Base-by-base conservation (phyloP, 2,113 vertebrate genomes). In the Raphicerus campestris region DNA sequence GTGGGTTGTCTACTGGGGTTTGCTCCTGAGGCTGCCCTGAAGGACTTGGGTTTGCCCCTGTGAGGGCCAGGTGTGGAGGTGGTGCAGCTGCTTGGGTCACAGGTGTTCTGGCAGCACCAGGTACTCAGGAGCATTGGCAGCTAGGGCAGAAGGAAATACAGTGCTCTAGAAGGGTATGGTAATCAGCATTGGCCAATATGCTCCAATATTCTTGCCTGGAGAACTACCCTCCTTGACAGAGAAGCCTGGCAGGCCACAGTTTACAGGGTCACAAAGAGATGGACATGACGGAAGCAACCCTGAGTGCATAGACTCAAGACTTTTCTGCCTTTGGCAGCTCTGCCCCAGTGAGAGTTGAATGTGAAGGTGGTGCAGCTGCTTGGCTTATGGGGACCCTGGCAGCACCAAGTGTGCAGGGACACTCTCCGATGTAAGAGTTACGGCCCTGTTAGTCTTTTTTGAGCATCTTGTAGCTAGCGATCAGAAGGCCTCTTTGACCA, bases 241-340 rank as follows among this genome's bases (percentile, higher is more conserved):
- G n/a, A 70, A 35, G n/a, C 4, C 63, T 70, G 17, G n/a, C 8
- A 70, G 63, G 9, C n/a, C n/a, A 35, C 63, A 70, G 63, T 70
- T 5, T 70, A 70, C 63, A 35, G 63, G 63, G 63, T 35, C 17
- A 10, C 63, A 70, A n/a, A n/a, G 32, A 70, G n/a, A 9, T 1
- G 1, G n/a, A 10, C 63, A 70, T 0, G 1, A 35, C n/a, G 1
- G 2, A 70, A 35, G 63, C 2, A 2, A 66, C 17, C 17, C n/a
- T 19, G 63, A 2, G 17, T 1, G 63, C 63, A 35, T 35, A 70
- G n/a, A 20, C 9, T 10, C n/a, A 20, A 35, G 32, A 20, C 63
- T 10, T 10, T 35, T n/a, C n/a, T n/a, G n/a, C n/a, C n/a, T n/a
- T n/a, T n/a, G n/a, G n/a, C n/a, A n/a, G n/a, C n/a, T n/a, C n/a